Base-by-base conservation (phyloP, 2,113 vertebrate genomes). In the Entelurus aequoreus region DNA sequence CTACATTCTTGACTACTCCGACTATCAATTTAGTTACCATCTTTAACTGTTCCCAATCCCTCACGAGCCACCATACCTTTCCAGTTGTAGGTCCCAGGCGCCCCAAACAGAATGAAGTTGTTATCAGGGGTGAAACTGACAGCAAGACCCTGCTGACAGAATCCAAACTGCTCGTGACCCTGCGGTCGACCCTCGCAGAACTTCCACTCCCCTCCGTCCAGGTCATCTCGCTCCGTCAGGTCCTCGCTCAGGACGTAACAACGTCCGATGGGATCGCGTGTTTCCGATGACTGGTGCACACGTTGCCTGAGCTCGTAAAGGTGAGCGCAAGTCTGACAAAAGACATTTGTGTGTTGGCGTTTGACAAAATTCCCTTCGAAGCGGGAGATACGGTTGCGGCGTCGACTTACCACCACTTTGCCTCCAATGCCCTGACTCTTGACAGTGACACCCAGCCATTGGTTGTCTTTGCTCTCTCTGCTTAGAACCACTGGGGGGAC, bases 61-160 rank as follows among this genome's bases (percentile, higher is more conserved):
- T 19, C 28, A 16, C 36, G 21, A 51, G 12, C 44, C 48, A 46
- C 50, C 16, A 83, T 89, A 98, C 96, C 95, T 90, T 98, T 97
- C 96, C 96, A 98, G 88, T 97, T 96, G 88, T 96, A 97, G 1
- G 96, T 95, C 51, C 96, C 96, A 0, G 95, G 95, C 0, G 95
- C 95, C 12, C 96, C 95, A 7, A 98, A 94, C 71, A 97, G 89
- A 54, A 98, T 88, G 70, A 92, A 97, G 81, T 93, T 93, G 57
- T 88, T 92, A 83, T 98, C 95, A 0, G 93, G 91, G 42, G 93
- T 95, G 88, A 98, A 98, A 56, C 93, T 94, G 0, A 92, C 94
- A 0, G 94, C 90, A 28, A 96, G 78, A 3, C 96, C 96, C 87
- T 98, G 96, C 88, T 98, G 96, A 82, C 96, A 98, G 86, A 92